Percentiles rank a stretch among this genome's conserved stretches.
Evolutionary conservation across 2,888 invertebrate species (phyloP).

Genomic region (Oscheius onirici): DNA sequence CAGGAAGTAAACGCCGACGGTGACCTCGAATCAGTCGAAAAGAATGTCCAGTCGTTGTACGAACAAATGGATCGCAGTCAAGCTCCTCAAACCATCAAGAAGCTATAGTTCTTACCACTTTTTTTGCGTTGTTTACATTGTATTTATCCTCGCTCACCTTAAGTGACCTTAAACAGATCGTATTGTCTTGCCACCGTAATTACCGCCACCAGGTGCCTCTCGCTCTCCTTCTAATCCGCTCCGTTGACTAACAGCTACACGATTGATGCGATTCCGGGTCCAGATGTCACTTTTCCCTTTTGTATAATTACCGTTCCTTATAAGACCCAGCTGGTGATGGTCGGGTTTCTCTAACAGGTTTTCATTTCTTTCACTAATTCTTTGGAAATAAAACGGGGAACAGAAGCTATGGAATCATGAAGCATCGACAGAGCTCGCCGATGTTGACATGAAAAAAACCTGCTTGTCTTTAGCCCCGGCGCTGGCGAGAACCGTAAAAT

Average conservation of each 20-base stretch:
- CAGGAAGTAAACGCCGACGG: conserved; percentile 51
- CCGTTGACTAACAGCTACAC: conserved; percentile 32
- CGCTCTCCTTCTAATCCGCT: conserved; percentile 26
- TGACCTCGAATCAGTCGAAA: conserved; percentile 40
- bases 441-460: no score
- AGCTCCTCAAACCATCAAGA: conserved; percentile 35
- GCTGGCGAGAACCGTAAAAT: no score
- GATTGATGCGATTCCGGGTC: conserved; percentile 29
- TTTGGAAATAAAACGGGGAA: no score
- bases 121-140: background rate
- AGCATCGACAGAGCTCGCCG: no score
- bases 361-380: background rate
- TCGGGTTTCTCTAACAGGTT: conserved; percentile 4
- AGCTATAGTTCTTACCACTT: conserved; percentile 7
- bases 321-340: conserved; percentile 20
- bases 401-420: no score
- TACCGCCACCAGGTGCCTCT: conserved; percentile 28
- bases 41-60: conserved; percentile 37
- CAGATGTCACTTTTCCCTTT: conserved; percentile 22
- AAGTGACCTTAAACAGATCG: conserved; percentile 22
- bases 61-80: conserved; percentile 33
- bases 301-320: background rate
- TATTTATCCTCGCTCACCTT: background rate
- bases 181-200: conserved; percentile 30
- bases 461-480: no score